A percentile compares a stretch with the other conserved stretches of the same genome.
These are phyloP conservation scores for Thera britannica DNA, from an alignment of 2,888 invertebrate species.

Conservation along the genomic window DNA sequence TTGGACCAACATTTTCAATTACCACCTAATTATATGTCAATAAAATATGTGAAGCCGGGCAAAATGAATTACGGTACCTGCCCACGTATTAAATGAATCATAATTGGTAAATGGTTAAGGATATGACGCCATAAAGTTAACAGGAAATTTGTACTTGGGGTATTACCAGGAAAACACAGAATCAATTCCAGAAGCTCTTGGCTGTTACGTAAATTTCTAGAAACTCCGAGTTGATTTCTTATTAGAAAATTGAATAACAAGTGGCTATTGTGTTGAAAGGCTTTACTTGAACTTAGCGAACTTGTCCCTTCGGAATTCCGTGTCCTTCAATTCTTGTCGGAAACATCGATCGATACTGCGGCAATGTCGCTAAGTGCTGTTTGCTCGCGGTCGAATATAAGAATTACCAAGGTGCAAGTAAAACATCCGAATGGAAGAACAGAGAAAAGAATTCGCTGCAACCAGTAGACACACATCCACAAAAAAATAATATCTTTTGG, in stretches of 20 bases:
- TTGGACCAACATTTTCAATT: background rate
- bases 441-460: too few species aligned
- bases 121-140: conserved; percentile 19
- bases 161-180: conserved; percentile 3
- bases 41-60: conserved; percentile 1
- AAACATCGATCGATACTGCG: conserved; percentile 51
- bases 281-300: conserved; percentile 14
- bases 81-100: conserved; percentile 16
- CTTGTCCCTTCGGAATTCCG: conserved; percentile 19
- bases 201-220: background rate
- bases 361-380: conserved; percentile 42
- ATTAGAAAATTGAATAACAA: conserved; percentile 2
- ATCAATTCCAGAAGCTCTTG: background rate
- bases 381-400: conserved; percentile 33
- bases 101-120: background rate
- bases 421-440: background rate
- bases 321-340: conserved; percentile 47
- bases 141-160: background rate
- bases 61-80: background rate
- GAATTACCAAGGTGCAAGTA: conserved; percentile 22
- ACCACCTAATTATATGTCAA: background rate
- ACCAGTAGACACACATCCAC: too few species aligned
- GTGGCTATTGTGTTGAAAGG: background rate
- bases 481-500: too few species aligned
- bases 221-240: background rate